phyloP scores from a whole-genome alignment of 2,113 vertebrate species.

The Cairina moschata region DNA sequence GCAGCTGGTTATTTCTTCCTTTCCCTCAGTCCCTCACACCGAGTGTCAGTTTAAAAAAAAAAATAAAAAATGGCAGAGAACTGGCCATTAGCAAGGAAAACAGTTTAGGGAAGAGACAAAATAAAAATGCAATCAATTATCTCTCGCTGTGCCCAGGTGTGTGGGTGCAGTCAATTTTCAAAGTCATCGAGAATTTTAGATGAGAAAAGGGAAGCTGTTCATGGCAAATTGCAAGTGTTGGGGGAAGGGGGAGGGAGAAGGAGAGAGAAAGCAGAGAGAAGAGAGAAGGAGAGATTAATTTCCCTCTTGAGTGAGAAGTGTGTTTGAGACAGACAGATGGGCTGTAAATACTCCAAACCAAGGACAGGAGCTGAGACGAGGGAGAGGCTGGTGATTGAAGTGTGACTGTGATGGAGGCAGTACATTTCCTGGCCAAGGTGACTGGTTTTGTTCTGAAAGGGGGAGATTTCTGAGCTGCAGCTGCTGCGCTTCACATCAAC shows the following conservation, averaged over 20 bases:
- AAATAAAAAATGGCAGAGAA: constrained; percentile 25
- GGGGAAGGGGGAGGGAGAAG: constrained; percentile 15
- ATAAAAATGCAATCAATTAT: constrained; percentile 61
- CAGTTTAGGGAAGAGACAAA: constrained; percentile 61
- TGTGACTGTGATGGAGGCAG: constrained; percentile 78
- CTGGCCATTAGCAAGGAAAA: constrained; percentile 71
- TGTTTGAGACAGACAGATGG: constrained; percentile 82
- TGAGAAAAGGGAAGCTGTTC: constrained; percentile 64
- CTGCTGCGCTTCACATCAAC: constrained; percentile 35
- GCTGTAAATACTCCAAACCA: constrained; percentile 78
- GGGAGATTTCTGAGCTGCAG: not conserved
- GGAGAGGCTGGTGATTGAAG: constrained; percentile 79
- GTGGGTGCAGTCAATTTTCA: constrained; percentile 70
- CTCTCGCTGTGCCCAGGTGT: constrained; percentile 48
- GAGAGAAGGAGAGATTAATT: constrained; percentile 60
- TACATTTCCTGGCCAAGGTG: constrained; percentile 75
- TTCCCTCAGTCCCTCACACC: constrained; percentile 33
- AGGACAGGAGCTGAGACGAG: constrained; percentile 77
- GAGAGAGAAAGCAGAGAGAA: not conserved
- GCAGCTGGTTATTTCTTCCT: constrained; percentile 60
- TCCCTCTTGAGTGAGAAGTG: constrained; percentile 70
- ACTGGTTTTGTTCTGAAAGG: constrained; percentile 58
- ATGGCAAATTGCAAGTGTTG: constrained; percentile 63
- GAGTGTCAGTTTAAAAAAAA: constrained; percentile 21
- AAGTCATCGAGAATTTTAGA: constrained; percentile 56